phyloP scores from a whole-genome alignment of 2,888 invertebrate genomes.

The Trachelus stipa region DNA sequence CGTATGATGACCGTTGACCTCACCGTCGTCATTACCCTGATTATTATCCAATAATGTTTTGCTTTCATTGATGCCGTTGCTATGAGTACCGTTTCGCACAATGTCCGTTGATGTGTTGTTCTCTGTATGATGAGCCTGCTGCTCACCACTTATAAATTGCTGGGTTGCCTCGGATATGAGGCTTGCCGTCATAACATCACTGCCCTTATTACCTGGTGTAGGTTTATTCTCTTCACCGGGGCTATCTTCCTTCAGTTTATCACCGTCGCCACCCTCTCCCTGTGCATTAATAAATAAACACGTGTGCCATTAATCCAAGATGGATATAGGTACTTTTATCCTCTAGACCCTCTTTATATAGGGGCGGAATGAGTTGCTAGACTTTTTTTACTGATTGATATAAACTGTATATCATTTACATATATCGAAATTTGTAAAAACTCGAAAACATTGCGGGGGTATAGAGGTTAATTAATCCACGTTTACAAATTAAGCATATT shows the following conservation, averaged over 20 bases:
- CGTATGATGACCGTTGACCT: constrained; percentile 62
- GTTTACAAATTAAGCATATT: neutral
- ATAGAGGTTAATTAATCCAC: neutral
- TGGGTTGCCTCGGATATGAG: constrained; percentile 64
- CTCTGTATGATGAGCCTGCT: constrained; percentile 52
- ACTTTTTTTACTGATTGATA: too few species aligned
- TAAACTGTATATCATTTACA: too few species aligned
- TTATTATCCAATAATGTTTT: constrained; percentile 54
- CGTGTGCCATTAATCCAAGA: neutral
- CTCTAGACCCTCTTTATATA: too few species aligned
- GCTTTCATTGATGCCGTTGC: constrained; percentile 50
- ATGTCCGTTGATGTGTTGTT: constrained; percentile 49
- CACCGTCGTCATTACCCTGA: constrained; percentile 56
- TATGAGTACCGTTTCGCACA: constrained; percentile 54
- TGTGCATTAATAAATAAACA: constrained; percentile 24
- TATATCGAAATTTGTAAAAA: too few species aligned
- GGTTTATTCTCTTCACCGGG: constrained; percentile 59
- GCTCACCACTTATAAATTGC: constrained; percentile 61
- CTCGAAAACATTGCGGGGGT: too few species aligned
- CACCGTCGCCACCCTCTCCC: constrained; percentile 59
- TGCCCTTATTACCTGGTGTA: constrained; percentile 52
- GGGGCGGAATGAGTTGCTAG: too few species aligned
- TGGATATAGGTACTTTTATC: neutral
- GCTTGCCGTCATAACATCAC: constrained; percentile 63
- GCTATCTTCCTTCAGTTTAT: constrained; percentile 62